phyloP scores from a whole-genome alignment of 2,113 vertebrate species.

The Lycocorax pyrrhopterus region DNA sequence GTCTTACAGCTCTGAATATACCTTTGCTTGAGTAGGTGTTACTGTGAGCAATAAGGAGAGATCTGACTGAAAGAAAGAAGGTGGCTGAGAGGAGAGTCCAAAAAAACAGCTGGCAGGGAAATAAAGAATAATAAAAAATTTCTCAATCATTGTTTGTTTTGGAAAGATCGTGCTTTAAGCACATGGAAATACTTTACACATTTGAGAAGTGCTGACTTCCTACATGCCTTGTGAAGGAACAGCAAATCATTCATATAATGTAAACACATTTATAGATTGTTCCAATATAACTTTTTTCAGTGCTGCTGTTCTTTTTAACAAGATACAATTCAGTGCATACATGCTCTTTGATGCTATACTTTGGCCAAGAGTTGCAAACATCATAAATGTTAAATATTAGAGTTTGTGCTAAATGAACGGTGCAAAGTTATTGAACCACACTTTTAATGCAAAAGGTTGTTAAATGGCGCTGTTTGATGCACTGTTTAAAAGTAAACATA shows the following conservation, averaged over 20 bases:
- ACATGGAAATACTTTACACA: conserved; percentile 77
- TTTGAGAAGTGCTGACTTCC: conserved; percentile 71
- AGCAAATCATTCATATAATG: conserved; percentile 68
- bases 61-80: conserved; percentile 60
- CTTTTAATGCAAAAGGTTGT: background rate
- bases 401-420: background rate
- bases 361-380: conserved; percentile 11
- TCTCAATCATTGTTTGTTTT: conserved; percentile 72
- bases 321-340: conserved; percentile 10
- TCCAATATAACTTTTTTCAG: conserved; percentile 56
- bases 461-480: background rate
- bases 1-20: background rate
- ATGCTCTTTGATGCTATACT: conserved; percentile 22
- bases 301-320: conserved; percentile 46
- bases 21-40: conserved; percentile 58
- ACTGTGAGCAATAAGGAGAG: conserved; percentile 54
- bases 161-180: conserved; percentile 68
- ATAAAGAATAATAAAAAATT: conserved; percentile 65
- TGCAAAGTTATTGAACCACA: background rate
- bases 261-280: conserved; percentile 69
- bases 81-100: conserved; percentile 43
- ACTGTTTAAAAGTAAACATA: background rate
- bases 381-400: background rate
- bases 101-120: conserved; percentile 64
- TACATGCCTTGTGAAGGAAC: conserved; percentile 70